Conservation (phyloP, 2,113 vertebrate genomes). For the Phylloscopus whistleri region DNA sequence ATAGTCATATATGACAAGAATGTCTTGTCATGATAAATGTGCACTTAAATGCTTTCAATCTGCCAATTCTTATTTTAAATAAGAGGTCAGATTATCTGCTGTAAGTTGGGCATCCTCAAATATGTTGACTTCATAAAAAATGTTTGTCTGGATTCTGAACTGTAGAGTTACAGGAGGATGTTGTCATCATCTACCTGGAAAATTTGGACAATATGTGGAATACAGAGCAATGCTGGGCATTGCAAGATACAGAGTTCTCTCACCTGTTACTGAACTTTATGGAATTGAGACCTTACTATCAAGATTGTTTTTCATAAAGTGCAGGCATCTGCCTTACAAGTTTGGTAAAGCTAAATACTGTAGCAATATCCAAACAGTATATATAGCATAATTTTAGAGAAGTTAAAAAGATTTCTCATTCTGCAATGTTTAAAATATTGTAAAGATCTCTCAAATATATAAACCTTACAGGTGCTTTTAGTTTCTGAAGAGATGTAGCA, state of each 20-base stretch:
- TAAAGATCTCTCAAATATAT: not conserved
- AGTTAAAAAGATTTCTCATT: not conserved
- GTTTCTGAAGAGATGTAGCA: not conserved
- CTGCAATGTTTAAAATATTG: not conserved
- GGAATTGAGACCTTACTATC: not conserved
- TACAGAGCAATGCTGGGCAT: not conserved
- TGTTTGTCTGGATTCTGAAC: not conserved
- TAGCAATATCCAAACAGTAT: not conserved
- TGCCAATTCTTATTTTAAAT: not conserved
- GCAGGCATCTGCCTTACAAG: not conserved
- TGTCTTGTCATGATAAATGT: not conserved
- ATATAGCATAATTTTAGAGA: not conserved
- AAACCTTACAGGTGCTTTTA: not conserved
- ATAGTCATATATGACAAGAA: not conserved
- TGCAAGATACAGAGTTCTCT: not conserved
- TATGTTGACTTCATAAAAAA: not conserved
- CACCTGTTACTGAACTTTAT: not conserved
- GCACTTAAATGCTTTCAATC: not conserved
- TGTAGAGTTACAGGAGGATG: not conserved
- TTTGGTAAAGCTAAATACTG: not conserved
- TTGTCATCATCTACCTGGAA: not conserved
- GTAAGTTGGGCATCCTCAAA: not conserved
- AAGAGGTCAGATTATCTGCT: not conserved
- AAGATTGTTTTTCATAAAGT: not conserved
- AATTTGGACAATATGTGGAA: not conserved